Evolutionary conservation across 2,888 invertebrate species (phyloP).

Genomic region (Drosophila trichaetosa): DNA sequence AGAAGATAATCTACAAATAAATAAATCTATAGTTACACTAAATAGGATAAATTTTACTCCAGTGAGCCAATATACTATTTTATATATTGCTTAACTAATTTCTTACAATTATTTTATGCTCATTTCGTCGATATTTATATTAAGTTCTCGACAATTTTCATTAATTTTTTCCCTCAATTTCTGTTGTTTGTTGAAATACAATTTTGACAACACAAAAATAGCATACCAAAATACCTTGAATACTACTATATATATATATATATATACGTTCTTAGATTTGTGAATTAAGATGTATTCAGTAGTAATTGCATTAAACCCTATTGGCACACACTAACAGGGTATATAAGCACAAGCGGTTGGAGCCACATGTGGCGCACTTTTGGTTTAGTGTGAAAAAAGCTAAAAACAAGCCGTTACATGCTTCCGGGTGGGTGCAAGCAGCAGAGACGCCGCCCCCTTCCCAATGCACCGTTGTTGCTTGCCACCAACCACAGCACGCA

Average conservation of each 20-base stretch:
- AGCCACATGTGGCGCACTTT: constrained; percentile 63
- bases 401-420: constrained; percentile 69
- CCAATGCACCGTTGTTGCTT: neutral
- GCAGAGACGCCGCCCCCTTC: neutral
- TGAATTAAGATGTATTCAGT: neutral
- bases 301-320: neutral
- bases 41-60: no score
- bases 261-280: neutral
- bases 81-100: neutral
- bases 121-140: neutral
- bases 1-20: no score
- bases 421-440: constrained; percentile 50
- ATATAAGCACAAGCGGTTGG: constrained; percentile 23
- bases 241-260: no score
- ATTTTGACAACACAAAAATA: neutral
- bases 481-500: constrained; percentile 50
- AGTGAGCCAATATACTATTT: no score
- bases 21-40: no score
- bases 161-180: no score
- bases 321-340: neutral
- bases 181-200: neutral
- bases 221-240: neutral
- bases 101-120: no score
- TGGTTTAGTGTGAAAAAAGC: constrained; percentile 53
- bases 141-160: no score